phyloP scores from a whole-genome alignment of 2,113 vertebrate genomes.

The Oreotragus oreotragus region DNA sequence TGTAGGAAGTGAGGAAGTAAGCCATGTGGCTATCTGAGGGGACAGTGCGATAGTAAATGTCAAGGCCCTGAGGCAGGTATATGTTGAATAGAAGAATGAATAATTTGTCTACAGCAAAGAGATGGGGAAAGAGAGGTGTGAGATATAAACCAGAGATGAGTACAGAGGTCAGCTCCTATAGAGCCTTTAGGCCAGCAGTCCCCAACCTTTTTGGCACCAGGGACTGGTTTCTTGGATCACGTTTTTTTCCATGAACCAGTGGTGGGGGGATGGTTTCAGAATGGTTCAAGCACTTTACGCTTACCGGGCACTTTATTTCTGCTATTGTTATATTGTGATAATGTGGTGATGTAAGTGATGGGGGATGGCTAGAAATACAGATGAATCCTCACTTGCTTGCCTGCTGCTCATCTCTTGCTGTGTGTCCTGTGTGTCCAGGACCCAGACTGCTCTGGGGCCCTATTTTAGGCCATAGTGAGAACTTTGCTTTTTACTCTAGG shows the following conservation, averaged over 20 bases:
- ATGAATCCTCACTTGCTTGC: not conserved
- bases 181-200: not conserved
- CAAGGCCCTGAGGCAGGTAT: not conserved
- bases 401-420: not conserved
- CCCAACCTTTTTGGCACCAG: not conserved
- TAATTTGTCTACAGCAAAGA: not conserved
- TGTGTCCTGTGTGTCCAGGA: not conserved
- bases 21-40: not conserved
- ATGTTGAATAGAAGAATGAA: not conserved
- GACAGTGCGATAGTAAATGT: not conserved
- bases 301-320: not conserved
- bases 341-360: not conserved
- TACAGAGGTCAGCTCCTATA: not conserved
- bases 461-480: not conserved
- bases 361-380: not conserved
- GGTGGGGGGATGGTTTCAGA: not conserved
- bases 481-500: not conserved
- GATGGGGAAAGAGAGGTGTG: not conserved
- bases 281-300: rapidly evolving
- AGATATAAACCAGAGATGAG: not conserved
- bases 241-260: not conserved
- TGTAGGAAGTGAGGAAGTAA: not conserved
- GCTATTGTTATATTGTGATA: not conserved
- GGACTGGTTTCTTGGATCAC: not conserved
- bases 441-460: not conserved